Evolutionary conservation across 2,888 invertebrate genomes (phyloP), one percentile per base, ranked within the genome.

Genomic region (Drosophila nr. medialis): DNA sequence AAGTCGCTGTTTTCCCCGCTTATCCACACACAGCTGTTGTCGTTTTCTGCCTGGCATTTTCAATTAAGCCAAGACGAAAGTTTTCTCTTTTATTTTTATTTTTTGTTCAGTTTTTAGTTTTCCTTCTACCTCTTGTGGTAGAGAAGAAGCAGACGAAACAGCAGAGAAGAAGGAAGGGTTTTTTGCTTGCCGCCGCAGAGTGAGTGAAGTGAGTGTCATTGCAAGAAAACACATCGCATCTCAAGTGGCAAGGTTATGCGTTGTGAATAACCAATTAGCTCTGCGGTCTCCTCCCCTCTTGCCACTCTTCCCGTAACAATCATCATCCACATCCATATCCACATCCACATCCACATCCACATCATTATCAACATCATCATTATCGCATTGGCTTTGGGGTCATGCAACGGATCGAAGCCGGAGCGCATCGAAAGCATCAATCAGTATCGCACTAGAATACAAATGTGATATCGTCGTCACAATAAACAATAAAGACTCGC

Each of bases 231-330:
- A 76, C 79, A 75, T 72, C 64, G 18, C 27, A 40, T 70, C 68
- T 76, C 76, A 81, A 87, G 76, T 87, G 88, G 88, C 85, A 85
- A 85, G 85, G 85, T 85, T 85, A 85, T 77, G 85, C 88, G 85
- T 74, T 85, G 80, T 82, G 85, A 82, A 85, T 85, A 85, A 85
- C 72, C 83, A 85, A 85, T 89, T 85, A 85, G 90, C 79, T 75
- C 71, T 86, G 84, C 78, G 81, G 87, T 84, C 38, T n/a, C 18
- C 24, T 8, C 24, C 24, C 18, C 24, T 4, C 24, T 24, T 18
- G n/a, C 27, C 38, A 5, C 38, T 11, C 13, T 69, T 66, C 59
- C 49, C 51, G 36, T 48, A 30, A 54, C 24, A 42, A 49, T 53
- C 42, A 54, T 38, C 29, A 48, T 63, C 21, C 59, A 36, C 59